Evolutionary conservation across 2,113 vertebrate species (phyloP), one percentile per base, ranked within the genome.

Genomic region (Raphicerus campestris): DNA sequence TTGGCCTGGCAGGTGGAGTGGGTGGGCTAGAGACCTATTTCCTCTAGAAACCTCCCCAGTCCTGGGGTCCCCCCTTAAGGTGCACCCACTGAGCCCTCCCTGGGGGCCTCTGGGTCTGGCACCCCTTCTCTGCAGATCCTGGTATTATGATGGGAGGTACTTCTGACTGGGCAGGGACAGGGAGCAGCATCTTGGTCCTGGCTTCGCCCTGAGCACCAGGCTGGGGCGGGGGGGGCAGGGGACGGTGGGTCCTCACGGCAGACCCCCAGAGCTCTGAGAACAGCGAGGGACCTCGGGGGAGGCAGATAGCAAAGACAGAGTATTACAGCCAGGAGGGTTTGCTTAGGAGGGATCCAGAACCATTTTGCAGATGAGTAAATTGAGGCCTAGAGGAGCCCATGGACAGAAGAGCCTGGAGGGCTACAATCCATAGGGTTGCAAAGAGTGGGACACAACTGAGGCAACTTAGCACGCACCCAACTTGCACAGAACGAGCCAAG

Each of bases 341-440:
- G 47, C 0, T 51, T 0, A 11, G 55, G 22, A 7, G 45, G 42
- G 9, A 7, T 32, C 26, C 24, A 2, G 15, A 32, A 3, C 47
- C 26, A 1, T 30, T 19, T 32, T 45, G 20, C 58, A 3, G 45
- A 11, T 1, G 49, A 30, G 28, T 6, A 19, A 39, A 49, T 0
- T 5, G 19, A 89, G 75, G 42, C 35, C 66, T 39, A 73, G 35
- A 73, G 19, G 66, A 39, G 66, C 20, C 35, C n/a, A 13, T 13
- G 35, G 35, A 73, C 66, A 73, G 66, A 73, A 19, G n/a, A 73
- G n/a, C 66, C 66, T 39, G 35, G 66, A 73, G 66, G 19, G 66
- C 66, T 73, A 39, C 35, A 73, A 20, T 73, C 10, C 66, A 73
- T 39, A 22, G 66, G n/a, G n/a, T 39, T 73, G 7, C n/a, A 39